Evolutionary conservation across 2,797 vertebrate species (phyloP).

Genomic region (Caiman crocodilus): DNA sequence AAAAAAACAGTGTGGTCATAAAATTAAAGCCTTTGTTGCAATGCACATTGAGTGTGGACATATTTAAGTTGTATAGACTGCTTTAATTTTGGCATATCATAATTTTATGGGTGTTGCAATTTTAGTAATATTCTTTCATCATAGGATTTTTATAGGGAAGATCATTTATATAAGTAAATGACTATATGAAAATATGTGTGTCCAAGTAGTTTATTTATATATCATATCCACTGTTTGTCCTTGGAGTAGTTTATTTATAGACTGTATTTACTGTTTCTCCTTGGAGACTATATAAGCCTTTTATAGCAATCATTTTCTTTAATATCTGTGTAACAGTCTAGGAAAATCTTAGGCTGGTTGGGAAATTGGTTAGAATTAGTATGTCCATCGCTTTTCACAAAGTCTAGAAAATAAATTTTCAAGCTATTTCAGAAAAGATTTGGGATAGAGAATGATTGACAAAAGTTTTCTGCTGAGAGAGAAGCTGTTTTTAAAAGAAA

Average conservation of each 20-base stretch:
- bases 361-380: not conserved
- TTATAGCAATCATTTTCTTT: not conserved
- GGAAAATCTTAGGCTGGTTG: too few relatives aligned
- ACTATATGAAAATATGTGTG: not conserved
- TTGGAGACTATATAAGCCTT: not conserved
- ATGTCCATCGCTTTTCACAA: not conserved
- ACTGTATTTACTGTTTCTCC: not conserved
- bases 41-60: not conserved
- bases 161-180: not conserved
- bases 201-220: too few relatives aligned
- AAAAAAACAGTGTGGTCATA: not conserved
- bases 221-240: too few relatives aligned
- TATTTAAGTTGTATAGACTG: not conserved
- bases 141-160: not conserved
- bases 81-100: not conserved
- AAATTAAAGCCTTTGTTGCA: not conserved
- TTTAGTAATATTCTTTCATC: not conserved
- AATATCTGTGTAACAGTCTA: not conserved
- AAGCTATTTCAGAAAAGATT: not conserved
- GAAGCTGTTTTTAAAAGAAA: not conserved
- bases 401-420: not conserved
- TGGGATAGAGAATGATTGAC: not conserved
- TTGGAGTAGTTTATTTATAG: not conserved
- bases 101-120: not conserved
- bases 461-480: not conserved